Evolutionary conservation across 1,140 invertebrate species (phyloP), one percentile per base, ranked within the genome.

Genomic region (Eueides isabella): DNA sequence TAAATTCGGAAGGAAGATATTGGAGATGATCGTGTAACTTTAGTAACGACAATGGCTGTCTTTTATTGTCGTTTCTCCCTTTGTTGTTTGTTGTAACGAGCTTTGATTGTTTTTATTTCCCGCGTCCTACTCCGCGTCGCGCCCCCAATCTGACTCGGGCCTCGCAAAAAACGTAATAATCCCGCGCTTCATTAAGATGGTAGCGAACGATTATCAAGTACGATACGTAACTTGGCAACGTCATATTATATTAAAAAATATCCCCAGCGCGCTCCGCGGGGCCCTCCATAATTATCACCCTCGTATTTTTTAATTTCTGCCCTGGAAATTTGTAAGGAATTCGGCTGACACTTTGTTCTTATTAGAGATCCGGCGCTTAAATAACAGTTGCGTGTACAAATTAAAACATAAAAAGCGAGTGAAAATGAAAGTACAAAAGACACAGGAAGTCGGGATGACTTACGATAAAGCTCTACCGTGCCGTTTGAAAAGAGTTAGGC

Each of bases 81-180:
- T 85, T 83, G 83, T 87, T 91, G 80, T 85, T 88, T 82, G 74
- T 85, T 76, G 82, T 82, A 85, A 83, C 79, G 84, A 80, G 81
- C 76, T 79, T 77, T 85, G 86, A 89, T 91, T 90, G 85, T 88
- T 89, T 89, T 88, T 87, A 82, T 87, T 88, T 85, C 80, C 80
- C 78, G 71, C 77, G 77, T 79, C 70, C 74, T 63, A 23, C 67
- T 65, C 41, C 67, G 77, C 74, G n/a, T 73, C 78, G 75, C 79
- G 67, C 73, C 61, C 71, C 71, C 67, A 76, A 67, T 76, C 80
- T 77, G 77, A 76, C 74, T 76, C 67, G 80, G 78, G 80, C 76
- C 72, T 77, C 85, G 83, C 87, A 88, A 89, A 89, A 90, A 89
- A 87, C 78, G 82, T 86, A 87, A 86, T 87, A 88, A 89, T 87